These are phyloP conservation scores for Leptinotarsa tumamoca DNA, from an alignment of 2,888 invertebrate species.

Conservation along the genomic window DNA sequence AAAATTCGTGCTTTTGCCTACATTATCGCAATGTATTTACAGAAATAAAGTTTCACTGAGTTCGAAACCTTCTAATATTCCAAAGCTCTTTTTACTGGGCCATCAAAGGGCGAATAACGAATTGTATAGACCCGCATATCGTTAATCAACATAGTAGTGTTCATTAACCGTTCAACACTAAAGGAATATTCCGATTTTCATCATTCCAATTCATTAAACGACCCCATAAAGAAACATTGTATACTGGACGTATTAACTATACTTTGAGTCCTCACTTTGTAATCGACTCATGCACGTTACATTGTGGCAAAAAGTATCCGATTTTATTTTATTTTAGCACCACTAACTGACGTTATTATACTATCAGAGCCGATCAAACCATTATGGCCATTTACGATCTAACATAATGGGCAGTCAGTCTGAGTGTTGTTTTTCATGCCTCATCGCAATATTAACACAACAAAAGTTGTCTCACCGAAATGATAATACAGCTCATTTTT, in stretches of 20 bases:
- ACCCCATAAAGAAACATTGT: conserved; percentile 44
- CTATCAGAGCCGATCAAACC: conserved; percentile 26
- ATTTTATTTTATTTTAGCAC: conserved; percentile 38
- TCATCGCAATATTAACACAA: background rate
- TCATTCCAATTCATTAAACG: conserved; percentile 46
- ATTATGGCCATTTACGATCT: conserved; percentile 19
- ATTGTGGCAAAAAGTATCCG: conserved; percentile 37
- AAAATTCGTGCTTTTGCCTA: no score
- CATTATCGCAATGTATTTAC: no score
- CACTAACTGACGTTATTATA: conserved; percentile 25
- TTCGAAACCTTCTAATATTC: background rate
- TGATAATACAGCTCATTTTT: background rate
- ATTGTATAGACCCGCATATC: conserved; percentile 28
- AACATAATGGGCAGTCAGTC: conserved; percentile 17
- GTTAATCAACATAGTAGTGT: conserved; percentile 25
- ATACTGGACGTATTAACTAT: conserved; percentile 38
- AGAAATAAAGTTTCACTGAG: background rate
- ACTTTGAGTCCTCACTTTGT: conserved; percentile 36
- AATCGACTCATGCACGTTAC: conserved; percentile 33
- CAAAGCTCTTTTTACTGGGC: background rate
- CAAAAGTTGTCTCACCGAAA: background rate
- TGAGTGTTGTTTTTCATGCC: conserved; percentile 3
- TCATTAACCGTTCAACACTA: conserved; percentile 32
- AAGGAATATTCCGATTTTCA: conserved; percentile 44
- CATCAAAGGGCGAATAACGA: conserved; percentile 5